Evolutionary conservation across 2,797 vertebrate genomes (phyloP).

Genomic region (Eulemur coronatus): DNA sequence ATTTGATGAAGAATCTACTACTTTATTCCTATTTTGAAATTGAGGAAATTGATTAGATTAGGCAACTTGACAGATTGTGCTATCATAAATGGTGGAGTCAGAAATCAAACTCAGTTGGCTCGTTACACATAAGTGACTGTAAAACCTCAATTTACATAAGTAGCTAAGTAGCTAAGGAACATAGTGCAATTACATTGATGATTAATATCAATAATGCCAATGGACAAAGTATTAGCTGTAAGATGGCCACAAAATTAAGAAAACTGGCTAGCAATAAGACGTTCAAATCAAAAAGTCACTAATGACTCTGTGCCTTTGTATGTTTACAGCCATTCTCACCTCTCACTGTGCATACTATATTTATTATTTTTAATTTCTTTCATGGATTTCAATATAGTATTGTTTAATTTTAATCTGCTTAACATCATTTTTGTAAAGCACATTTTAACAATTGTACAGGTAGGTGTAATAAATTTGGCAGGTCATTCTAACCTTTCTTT

Average conservation of each 20-base stretch:
- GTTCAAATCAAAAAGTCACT: background rate
- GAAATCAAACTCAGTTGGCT: background rate
- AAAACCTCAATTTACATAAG: background rate
- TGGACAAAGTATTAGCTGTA: background rate
- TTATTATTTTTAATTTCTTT: constrained; percentile 45
- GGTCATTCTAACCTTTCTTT: constrained; percentile 14
- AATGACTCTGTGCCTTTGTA: background rate
- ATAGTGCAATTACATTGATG: background rate
- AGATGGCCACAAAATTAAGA: background rate
- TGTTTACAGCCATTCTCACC: background rate
- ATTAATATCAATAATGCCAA: background rate
- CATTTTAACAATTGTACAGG: background rate
- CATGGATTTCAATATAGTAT: background rate
- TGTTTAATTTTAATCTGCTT: constrained; percentile 21
- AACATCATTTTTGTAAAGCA: constrained; percentile 25
- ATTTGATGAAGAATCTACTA: background rate
- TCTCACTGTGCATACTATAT: background rate
- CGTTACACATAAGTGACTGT: background rate
- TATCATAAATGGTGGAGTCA: background rate
- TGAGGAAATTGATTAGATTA: background rate
- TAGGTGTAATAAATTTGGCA: background rate
- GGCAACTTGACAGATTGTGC: background rate
- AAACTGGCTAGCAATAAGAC: background rate
- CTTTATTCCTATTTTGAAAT: background rate
- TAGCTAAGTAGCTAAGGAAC: background rate